Conservation (phyloP, 2,113 vertebrate genomes). For the Nothoprocta perdicaria region DNA sequence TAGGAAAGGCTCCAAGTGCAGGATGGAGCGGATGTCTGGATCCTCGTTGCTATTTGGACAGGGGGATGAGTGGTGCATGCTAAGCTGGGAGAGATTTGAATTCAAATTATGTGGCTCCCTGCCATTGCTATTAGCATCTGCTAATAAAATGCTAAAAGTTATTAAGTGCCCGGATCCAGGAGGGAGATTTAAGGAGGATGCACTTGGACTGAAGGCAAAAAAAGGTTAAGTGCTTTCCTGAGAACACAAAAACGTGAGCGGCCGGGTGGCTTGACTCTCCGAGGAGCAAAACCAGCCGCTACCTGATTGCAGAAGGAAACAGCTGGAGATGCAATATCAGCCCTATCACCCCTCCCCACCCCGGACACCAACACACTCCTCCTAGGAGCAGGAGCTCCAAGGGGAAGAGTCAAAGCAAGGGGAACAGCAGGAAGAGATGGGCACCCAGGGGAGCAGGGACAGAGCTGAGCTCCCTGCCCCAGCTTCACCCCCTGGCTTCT, state of each 20-base stretch:
- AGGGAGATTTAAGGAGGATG: slow-evolving; percentile 19
- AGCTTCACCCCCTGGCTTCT: not conserved
- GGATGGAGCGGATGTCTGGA: not conserved
- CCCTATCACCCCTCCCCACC: not conserved
- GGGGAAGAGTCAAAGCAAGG: not conserved
- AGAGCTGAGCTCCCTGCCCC: not conserved
- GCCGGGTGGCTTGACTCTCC: fast-evolving
- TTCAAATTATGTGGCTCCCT: slow-evolving; percentile 29
- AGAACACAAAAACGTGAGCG: not conserved
- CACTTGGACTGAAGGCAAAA: slow-evolving; percentile 5
- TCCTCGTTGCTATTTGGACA: not conserved
- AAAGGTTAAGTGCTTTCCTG: not conserved
- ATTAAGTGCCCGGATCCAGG: slow-evolving; percentile 6
- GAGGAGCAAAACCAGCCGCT: not conserved
- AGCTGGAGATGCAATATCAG: not conserved
- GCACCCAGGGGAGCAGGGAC: not conserved
- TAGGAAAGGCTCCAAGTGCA: not conserved
- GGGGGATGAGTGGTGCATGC: not conserved
- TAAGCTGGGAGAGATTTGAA: slow-evolving; percentile 17
- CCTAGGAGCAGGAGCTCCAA: not conserved
- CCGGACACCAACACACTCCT: not conserved
- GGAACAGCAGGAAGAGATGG: not conserved
- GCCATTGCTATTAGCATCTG: slow-evolving; percentile 32
- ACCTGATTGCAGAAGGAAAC: not conserved
- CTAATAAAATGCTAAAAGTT: slow-evolving; percentile 54